Conservation (phyloP, 2,888 invertebrate genomes). For the Ennomos fuscantarius region DNA sequence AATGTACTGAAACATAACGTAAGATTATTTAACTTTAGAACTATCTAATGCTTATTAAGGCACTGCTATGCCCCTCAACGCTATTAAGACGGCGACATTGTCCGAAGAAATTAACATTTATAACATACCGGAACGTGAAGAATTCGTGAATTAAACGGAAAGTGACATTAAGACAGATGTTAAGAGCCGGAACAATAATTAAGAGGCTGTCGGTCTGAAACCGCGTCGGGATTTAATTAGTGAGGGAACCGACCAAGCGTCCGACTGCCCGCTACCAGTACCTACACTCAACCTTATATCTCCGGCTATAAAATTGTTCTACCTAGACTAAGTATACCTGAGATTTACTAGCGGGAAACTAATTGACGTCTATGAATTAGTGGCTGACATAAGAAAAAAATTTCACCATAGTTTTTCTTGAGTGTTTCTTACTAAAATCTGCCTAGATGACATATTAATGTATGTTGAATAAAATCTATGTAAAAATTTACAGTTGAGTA, state of each 20-base stretch:
- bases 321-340: slow-evolving; percentile 17
- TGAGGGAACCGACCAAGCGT: slow-evolving; percentile 69
- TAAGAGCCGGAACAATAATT: slow-evolving; percentile 83
- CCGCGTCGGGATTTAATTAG: slow-evolving; percentile 84
- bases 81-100: slow-evolving; percentile 46
- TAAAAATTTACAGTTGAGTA: slow-evolving; percentile 41
- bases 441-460: too few relatives aligned
- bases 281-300: slow-evolving; percentile 41
- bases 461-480: slow-evolving; percentile 10
- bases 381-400: too few relatives aligned
- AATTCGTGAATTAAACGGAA: slow-evolving; percentile 76
- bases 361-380: slow-evolving; percentile 7
- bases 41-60: slow-evolving; percentile 4
- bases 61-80: slow-evolving; percentile 4
- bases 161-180: slow-evolving; percentile 83
- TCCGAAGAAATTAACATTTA: slow-evolving; percentile 61
- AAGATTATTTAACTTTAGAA: too few relatives aligned
- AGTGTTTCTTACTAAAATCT: too few relatives aligned
- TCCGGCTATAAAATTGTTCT: slow-evolving; percentile 33
- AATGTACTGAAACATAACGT: too few relatives aligned
- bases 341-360: slow-evolving; percentile 10
- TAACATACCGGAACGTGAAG: slow-evolving; percentile 60
- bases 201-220: slow-evolving; percentile 82
- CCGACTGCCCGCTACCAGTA: slow-evolving; percentile 40
- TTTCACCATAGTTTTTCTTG: too few relatives aligned